Evolutionary conservation across 2,797 vertebrate species (phyloP).

Genomic region (Toxotes lorentzi): DNA sequence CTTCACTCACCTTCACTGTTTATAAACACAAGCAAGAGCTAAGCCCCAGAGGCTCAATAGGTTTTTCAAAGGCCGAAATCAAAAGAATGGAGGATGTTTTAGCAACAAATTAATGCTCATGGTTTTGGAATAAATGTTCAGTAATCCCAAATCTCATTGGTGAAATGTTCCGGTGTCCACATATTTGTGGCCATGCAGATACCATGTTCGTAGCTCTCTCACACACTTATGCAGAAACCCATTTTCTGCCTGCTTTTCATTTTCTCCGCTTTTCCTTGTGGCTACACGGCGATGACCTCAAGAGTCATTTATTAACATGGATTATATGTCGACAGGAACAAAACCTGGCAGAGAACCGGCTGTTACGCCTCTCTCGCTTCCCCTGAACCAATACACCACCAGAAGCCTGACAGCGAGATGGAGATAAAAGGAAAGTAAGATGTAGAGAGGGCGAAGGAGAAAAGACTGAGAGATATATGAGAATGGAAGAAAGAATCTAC

Average conservation of each 20-base stretch:
- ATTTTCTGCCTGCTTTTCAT: conserved; percentile 28
- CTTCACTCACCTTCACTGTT: neutral
- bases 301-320: conserved; percentile 71
- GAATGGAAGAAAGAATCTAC: conserved; percentile 26
- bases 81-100: neutral
- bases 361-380: conserved; percentile 1
- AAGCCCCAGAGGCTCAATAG: neutral
- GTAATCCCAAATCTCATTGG: neutral
- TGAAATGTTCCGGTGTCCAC: neutral
- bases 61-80: neutral
- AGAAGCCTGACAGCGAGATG: conserved; percentile 18
- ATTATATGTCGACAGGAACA: conserved; percentile 62
- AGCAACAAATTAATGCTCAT: neutral
- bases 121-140: neutral
- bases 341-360: conserved; percentile 49
- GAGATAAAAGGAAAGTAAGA: conserved; percentile 32
- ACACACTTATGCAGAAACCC: conserved; percentile 16
- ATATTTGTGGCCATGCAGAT: conserved; percentile 1
- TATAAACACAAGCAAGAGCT: neutral
- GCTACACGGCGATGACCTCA: conserved; percentile 53
- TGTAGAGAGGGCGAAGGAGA: neutral
- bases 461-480: conserved; percentile 27
- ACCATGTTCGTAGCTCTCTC: conserved; percentile 5
- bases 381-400: conserved; percentile 5
- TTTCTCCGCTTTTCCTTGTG: conserved; percentile 23